Evolutionary conservation across 2,113 vertebrate genomes (phyloP), one percentile per base, ranked within the genome.

Genomic region (Oceanites oceanicus): DNA sequence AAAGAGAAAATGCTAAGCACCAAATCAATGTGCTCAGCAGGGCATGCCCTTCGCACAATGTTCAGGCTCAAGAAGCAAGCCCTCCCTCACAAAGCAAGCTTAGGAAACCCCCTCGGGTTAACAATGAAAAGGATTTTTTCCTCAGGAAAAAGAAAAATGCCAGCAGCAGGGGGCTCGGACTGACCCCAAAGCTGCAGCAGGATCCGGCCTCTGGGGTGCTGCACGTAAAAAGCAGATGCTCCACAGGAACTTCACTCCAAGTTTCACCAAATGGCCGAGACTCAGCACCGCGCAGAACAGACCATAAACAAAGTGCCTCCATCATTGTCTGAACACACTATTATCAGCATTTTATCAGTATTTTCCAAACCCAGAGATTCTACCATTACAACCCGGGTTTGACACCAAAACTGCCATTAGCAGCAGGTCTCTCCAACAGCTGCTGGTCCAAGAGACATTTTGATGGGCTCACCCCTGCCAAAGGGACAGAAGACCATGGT

Each of bases 1-100:
- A 52, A 89, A 83, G 72, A 65, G 80, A 90, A 93, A 96, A 95
- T 34, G 87, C 76, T 80, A 90, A 91, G 84, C 78, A 52, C 42
- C 47, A 50, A 80, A 90, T 96, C 86, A 95, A 94, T 91, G 96
- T 38, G 91, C 96, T 96, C 96, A 97, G 96, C 93, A 86, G 96
- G 95, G 93, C 95, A 93, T 97, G 95, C 76, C 92, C 94, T 78
- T 34, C 2, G 1, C 82, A 96, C 91, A 97, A 89, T 93, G 87
- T 71, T 89, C 61, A 77, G 89, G 82, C 94, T 96, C 96, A 95
- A 95, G 92, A 96, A 96, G 96, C 94, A 93, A 97, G 87, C 58
- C 85, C 62, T 89, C 79, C 47, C 47, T 87, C 88, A 92, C 96
- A 96, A 96, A 93, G 92, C 73, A 85, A 91, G 82, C 82, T 76